Conservation (phyloP, 2,797 vertebrate species). For the Sebastes umbrosus region DNA sequence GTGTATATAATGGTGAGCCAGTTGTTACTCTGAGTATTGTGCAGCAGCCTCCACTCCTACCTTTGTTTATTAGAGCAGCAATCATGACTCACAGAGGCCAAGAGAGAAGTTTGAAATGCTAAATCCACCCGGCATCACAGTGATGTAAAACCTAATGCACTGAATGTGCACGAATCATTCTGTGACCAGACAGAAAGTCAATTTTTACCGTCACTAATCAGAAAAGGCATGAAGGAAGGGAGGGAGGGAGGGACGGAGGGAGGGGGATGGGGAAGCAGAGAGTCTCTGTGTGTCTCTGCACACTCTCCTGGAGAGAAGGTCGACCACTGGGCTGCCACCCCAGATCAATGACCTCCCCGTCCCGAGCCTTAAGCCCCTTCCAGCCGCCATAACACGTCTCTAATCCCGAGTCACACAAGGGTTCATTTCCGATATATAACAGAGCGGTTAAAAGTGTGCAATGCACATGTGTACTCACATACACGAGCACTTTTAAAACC, state of each 20-base stretch:
- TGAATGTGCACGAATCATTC: constrained; percentile 62
- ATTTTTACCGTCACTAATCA: constrained; percentile 75
- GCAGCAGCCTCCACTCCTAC: constrained; percentile 11
- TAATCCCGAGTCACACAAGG: constrained; percentile 14
- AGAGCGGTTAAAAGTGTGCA: constrained; percentile 16
- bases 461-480: background rate
- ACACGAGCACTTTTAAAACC: constrained; percentile 9
- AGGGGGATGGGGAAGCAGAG: background rate
- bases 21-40: constrained; percentile 7
- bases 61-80: constrained; percentile 33
- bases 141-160: constrained; percentile 66
- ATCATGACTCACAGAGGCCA: constrained; percentile 42
- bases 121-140: constrained; percentile 43
- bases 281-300: constrained; percentile 18
- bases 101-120: constrained; percentile 56
- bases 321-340: constrained; percentile 7
- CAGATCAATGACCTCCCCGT: constrained; percentile 39
- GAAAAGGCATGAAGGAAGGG: constrained; percentile 28
- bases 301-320: constrained; percentile 19
- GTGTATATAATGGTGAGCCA: background rate
- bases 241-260: background rate
- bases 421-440: constrained; percentile 23
- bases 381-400: constrained; percentile 37
- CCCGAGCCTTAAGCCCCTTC: background rate
- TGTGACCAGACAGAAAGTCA: constrained; percentile 67